Evolutionary conservation across 2,113 vertebrate species (phyloP).

Genomic region (Coryphaenoides rupestris): DNA sequence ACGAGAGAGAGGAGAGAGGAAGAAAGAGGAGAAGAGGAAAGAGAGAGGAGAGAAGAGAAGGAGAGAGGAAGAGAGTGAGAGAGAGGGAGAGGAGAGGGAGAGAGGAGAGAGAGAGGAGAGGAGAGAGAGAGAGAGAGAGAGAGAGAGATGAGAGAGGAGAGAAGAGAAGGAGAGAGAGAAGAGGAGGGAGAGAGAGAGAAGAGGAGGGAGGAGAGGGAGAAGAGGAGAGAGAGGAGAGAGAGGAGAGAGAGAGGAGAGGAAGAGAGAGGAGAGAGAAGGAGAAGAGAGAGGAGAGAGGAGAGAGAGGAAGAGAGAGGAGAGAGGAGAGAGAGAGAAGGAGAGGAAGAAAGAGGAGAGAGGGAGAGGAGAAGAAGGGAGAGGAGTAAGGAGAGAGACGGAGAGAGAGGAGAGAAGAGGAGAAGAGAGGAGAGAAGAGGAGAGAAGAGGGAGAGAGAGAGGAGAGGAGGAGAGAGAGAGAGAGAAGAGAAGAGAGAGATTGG

Average conservation of each 20-base stretch:
- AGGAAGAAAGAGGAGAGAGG: no score
- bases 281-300: conserved; percentile 11
- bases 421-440: not conserved
- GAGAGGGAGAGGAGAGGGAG: not conserved
- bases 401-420: not conserved
- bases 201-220: not conserved
- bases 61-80: no score
- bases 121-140: not conserved
- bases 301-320: conserved; percentile 13
- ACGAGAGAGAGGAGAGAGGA: not conserved
- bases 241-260: conserved; percentile 18
- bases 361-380: not conserved
- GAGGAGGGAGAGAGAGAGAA: not conserved
- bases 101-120: not conserved
- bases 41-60: not conserved
- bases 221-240: not conserved
- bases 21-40: not conserved
- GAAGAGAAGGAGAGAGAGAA: not conserved
- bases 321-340: no score
- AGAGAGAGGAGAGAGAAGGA: conserved; percentile 1
- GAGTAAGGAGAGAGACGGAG: not conserved
- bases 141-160: not conserved
- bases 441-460: not conserved
- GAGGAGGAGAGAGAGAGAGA: not conserved
- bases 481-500: no score